These are phyloP conservation scores for Toxotes lorentzi DNA, from an alignment of 2,797 vertebrate species.

Conservation along the genomic window DNA sequence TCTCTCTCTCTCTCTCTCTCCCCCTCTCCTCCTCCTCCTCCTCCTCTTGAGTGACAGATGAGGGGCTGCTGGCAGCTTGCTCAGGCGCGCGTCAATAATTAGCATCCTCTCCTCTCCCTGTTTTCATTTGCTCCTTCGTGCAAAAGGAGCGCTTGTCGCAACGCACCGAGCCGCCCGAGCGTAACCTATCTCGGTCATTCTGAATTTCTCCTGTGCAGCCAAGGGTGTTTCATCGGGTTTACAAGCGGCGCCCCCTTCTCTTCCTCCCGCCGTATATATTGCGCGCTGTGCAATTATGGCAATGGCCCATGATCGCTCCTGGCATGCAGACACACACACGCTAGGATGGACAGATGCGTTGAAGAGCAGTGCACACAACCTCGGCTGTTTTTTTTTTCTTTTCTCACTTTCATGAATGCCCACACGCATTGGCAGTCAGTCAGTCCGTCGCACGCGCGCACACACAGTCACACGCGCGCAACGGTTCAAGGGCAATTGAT, in stretches of 20 bases:
- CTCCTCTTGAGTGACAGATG: slow-evolving; percentile 65
- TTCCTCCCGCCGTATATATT: slow-evolving; percentile 22
- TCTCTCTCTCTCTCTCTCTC: slow-evolving; percentile 7
- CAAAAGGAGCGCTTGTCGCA: slow-evolving; percentile 49
- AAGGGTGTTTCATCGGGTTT: slow-evolving; percentile 54
- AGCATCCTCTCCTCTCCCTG: slow-evolving; percentile 47
- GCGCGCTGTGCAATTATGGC: slow-evolving; percentile 52
- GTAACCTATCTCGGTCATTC: slow-evolving; percentile 52
- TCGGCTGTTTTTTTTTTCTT: slow-evolving; percentile 1
- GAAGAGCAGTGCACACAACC: slow-evolving; percentile 16
- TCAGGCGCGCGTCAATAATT: slow-evolving; percentile 72
- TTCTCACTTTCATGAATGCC: slow-evolving; percentile 43
- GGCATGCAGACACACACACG: slow-evolving; percentile 27
- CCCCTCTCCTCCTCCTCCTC: slow-evolving; percentile 22
- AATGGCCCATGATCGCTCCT: slow-evolving; percentile 63
- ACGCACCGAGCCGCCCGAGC: slow-evolving; percentile 19
- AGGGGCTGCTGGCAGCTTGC: slow-evolving; percentile 60
- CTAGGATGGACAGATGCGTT: slow-evolving; percentile 39
- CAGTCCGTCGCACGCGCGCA: slow-evolving; percentile 29
- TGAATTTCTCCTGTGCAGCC: slow-evolving; percentile 56
- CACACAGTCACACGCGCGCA: slow-evolving; percentile 9
- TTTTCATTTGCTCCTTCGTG: slow-evolving; percentile 34
- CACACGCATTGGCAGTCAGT: slow-evolving; percentile 25
- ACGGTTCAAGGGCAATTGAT: slow-evolving; percentile 82
- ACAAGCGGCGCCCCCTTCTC: slow-evolving; percentile 29